Evolutionary conservation across 2,888 invertebrate genomes (phyloP), one percentile per base, ranked within the genome.

Genomic region (Yponomeuta evonymella): DNA sequence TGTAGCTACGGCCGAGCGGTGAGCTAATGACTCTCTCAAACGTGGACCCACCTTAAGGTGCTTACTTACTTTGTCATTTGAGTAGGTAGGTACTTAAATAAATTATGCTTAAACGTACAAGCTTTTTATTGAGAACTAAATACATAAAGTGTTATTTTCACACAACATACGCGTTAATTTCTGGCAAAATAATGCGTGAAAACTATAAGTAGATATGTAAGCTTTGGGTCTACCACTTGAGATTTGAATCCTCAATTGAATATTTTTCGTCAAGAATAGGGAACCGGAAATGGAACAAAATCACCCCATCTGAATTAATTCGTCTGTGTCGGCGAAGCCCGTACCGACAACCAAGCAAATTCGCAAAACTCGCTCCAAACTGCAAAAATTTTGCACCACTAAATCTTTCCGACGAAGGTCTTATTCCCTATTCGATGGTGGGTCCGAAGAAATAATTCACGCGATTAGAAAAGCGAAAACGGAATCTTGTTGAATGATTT

Each of bases 381-480:
- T 68, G 68, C 30, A 48, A 68, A 68, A 68, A 51, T 67, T 67
- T 23, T 15, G 51, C 68, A 29, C 2, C 68, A 29, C 2, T 68
- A 68, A 67, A 67, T 67, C 67, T 68, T 51, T 51, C 36, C n/a
- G 48, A 67, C n/a, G 48, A 67, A 68, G 68, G 68, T 68, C 51
- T 51, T 68, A 68, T 68, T 68, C 51, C 51, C 29, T 51, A 68
- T 68, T 68, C 68, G 30, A 48, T 68, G 68, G 51, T 9, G 51
- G 68, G 51, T 29, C 51, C 51, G 68, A 68, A 30, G 68, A 51
- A 68, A 68, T 68, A 68, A 68, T 68, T 68, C 51, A 68, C 68
- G 68, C 68, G 68, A 68, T 68, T 68, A 68, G 68, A 68, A 68
- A 68, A 68, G 29, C 51, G 68, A 68, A 67, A 67, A 68, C 29